phyloP scores from a whole-genome alignment of 2,797 vertebrate genomes.

The Xyrichtys novacula region DNA sequence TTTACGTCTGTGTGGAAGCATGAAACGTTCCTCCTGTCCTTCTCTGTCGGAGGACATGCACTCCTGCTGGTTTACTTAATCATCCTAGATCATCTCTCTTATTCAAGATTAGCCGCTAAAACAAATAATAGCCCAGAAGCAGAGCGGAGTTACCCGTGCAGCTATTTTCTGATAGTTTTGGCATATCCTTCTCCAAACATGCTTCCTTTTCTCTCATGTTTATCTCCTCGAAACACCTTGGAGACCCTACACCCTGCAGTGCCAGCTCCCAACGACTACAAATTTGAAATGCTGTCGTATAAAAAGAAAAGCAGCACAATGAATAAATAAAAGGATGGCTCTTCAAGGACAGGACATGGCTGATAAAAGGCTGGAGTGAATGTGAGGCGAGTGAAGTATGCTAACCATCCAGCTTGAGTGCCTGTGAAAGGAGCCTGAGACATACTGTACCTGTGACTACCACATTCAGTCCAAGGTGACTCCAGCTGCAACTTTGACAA shows the following conservation, averaged over 20 bases:
- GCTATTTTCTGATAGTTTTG: slow-evolving; percentile 42
- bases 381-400: slow-evolving; percentile 40
- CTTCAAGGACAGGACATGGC: slow-evolving; percentile 60
- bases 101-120: slow-evolving; percentile 30
- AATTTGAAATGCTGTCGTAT: slow-evolving; percentile 44
- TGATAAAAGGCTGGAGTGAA: slow-evolving; percentile 46
- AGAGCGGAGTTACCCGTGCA: slow-evolving; percentile 24
- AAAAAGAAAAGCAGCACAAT: slow-evolving; percentile 42
- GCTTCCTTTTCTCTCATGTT: slow-evolving; percentile 24
- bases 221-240: slow-evolving; percentile 63
- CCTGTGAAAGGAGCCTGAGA: slow-evolving; percentile 42
- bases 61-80: slow-evolving; percentile 16
- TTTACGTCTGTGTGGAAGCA: slow-evolving; percentile 25
- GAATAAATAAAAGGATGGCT: slow-evolving; percentile 49
- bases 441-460: slow-evolving; percentile 18
- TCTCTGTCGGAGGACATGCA: slow-evolving; percentile 27
- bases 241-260: slow-evolving; percentile 20
- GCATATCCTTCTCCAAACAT: slow-evolving; percentile 16
- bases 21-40: slow-evolving; percentile 13
- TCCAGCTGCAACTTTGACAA: slow-evolving; percentile 23
- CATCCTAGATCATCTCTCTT: slow-evolving; percentile 32
- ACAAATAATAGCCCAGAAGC: slow-evolving; percentile 33
- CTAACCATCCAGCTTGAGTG: slow-evolving; percentile 25
- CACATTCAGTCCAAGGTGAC: slow-evolving; percentile 61
- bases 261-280: slow-evolving; percentile 32